Base-by-base conservation (phyloP, 2,113 vertebrate genomes). In the Neomonachus schauinslandi region DNA sequence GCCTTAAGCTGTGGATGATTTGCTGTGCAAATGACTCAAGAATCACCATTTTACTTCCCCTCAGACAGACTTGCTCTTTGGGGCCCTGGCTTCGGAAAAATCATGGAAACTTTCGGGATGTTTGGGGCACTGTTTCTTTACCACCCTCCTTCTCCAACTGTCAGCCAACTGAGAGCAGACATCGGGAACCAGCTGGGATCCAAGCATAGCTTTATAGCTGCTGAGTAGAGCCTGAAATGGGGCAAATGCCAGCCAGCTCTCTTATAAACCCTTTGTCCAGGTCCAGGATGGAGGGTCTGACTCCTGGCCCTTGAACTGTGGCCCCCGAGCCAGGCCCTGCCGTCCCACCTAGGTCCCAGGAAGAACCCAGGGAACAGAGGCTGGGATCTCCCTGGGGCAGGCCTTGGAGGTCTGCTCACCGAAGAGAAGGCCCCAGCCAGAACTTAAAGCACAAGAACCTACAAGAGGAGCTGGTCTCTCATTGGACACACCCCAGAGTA, bases 1-100 rank as follows among this genome's bases (percentile, higher is more conserved):
- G 2, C 5, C 46, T 61, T 24, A 15, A 6, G 19, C 18, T 4
- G 4, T 1, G 1, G 22, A 4, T 12, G 19, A 24, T 26, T 16
- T 51, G 15, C 39, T 89, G 1, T 53, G 36, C 14, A 10, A 16
- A 19, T 57, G 36, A 84, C 18, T 61, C 18, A 3, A 7, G 49
- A 49, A 42, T 31, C 84, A 59, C n/a, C n/a, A 3, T 4, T 28
- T 69, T 69, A 2, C 51, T 49, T n/a, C 12, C 5, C 16, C 55
- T 28, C 28, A 15, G 28, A 39, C 9, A 36, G 59, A 13, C 22
- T 46, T 24, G 42, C 61, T 91, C 42, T 39, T 4, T 5, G 39
- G 46, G 8, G 11, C 51, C 36, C 39, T 24, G 46, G 4, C 15
- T 85, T 51, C 49, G 16, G 2, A 22, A 72, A 65, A 74, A 22